Conservation (phyloP, 2,888 invertebrate species). For the Trichacis sp. region DNA sequence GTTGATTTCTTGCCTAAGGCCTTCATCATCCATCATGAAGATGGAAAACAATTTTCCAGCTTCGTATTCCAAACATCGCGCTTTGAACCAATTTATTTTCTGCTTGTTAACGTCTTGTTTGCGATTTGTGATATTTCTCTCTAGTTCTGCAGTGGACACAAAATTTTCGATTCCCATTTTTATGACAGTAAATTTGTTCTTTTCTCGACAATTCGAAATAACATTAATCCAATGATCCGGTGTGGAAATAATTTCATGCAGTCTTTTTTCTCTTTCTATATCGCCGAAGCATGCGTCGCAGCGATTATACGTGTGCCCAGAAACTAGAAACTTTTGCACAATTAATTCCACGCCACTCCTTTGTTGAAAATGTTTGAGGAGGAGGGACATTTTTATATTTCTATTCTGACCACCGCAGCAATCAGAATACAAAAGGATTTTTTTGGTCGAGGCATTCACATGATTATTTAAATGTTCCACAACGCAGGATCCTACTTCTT, state of each 20-base stretch:
- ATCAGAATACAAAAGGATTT: no score
- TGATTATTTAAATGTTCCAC: no score
- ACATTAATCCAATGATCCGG: constrained; percentile 7
- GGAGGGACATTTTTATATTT: no score
- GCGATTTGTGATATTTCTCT: background rate
- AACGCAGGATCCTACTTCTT: no score
- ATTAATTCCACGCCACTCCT: no score
- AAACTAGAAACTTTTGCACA: background rate
- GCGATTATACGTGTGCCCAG: background rate
- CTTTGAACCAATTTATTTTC: background rate
- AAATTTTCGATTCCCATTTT: constrained; percentile 12
- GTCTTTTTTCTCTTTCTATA: constrained; percentile 4
- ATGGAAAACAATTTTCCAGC: no score
- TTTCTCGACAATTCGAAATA: background rate
- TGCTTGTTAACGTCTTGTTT: background rate
- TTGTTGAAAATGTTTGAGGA: background rate
- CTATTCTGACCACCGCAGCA: no score
- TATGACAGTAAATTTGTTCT: constrained; percentile 3
- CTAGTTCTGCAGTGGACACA: background rate
- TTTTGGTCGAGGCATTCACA: no score
- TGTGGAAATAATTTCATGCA: background rate
- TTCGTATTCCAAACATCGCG: no score
- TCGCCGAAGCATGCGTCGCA: constrained; percentile 4
- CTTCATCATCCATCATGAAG: no score
- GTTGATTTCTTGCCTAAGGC: no score